A percentile compares a stretch with the other conserved stretches of the same genome.
phyloP scores from a whole-genome alignment of 1,140 invertebrate species.

The Phocides pigmalion region DNA sequence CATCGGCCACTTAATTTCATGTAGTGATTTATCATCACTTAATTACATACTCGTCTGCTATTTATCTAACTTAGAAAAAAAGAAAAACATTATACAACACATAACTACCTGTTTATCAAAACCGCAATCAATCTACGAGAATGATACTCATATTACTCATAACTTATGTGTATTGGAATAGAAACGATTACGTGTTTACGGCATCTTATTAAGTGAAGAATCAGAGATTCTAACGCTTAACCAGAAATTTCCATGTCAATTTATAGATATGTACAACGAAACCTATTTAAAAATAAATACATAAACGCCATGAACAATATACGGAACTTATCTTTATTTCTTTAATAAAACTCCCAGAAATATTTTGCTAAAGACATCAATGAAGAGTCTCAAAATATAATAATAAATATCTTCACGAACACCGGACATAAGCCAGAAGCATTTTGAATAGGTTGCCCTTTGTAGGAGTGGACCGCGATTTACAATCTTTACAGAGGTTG shows the following conservation, averaged over 20 bases:
- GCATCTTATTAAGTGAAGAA: background rate
- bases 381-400: conserved; percentile 6
- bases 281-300: no score
- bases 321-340: conserved; percentile 7
- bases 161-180: background rate
- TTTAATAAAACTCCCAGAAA: conserved; percentile 20
- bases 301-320: background rate
- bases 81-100: no score
- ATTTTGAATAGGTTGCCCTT: conserved; percentile 50
- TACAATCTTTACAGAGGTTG: conserved; percentile 54
- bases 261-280: no score
- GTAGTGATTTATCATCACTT: no score
- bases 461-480: conserved; percentile 55
- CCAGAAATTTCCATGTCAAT: no score
- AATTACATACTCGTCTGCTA: no score
- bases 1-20: no score
- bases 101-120: background rate
- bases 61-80: no score
- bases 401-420: conserved; percentile 33
- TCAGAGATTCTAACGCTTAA: no score
- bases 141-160: background rate
- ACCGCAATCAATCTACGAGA: background rate
- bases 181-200: background rate
- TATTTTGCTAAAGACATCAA: conserved; percentile 22
- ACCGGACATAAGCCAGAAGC: conserved; percentile 43